phyloP scores from a whole-genome alignment of 1,140 invertebrate genomes.

The Drosophila hydei region DNA sequence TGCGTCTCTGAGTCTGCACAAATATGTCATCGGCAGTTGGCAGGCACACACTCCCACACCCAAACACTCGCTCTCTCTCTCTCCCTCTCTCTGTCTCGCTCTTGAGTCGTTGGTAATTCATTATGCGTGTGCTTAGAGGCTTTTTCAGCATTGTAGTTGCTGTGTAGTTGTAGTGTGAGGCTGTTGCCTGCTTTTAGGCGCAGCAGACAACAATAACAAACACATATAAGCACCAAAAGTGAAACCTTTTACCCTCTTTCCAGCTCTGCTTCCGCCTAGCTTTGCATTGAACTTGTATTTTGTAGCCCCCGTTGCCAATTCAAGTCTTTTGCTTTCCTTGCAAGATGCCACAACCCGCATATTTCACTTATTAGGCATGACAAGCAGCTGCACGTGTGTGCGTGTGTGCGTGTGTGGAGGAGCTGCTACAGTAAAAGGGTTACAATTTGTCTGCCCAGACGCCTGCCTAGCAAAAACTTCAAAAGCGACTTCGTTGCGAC shows the following conservation, averaged over 20 bases:
- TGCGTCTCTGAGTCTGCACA: conserved; percentile 60
- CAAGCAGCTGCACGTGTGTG: conserved; percentile 2
- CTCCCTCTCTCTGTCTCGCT: not conserved
- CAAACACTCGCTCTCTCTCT: conserved; percentile 10
- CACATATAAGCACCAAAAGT: conserved; percentile 4
- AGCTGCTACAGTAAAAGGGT: conserved; percentile 65
- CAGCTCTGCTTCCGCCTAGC: conserved; percentile 4
- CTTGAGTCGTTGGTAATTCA: conserved; percentile 69
- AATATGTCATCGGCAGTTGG: conserved; percentile 82
- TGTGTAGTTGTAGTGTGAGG: conserved; percentile 38
- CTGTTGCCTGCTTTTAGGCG: conserved; percentile 69
- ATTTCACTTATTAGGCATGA: conserved; percentile 56
- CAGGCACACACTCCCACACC: conserved; percentile 20
- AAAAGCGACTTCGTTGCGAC: conserved; percentile 61
- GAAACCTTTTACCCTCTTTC: conserved; percentile 1
- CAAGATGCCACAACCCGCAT: conserved; percentile 76
- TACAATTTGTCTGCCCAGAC: conserved; percentile 53
- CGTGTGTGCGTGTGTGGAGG: conserved; percentile 12
- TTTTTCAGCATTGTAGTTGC: conserved; percentile 66
- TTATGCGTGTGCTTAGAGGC: conserved; percentile 81
- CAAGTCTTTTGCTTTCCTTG: conserved; percentile 56
- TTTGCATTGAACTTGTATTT: conserved; percentile 59
- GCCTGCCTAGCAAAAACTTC: conserved; percentile 44
- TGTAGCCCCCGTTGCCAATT: not conserved
- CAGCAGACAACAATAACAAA: conserved; percentile 50